These are phyloP conservation scores for Chaenogobius annularis DNA, from an alignment of 2,113 vertebrate species.

Conservation along the genomic window DNA sequence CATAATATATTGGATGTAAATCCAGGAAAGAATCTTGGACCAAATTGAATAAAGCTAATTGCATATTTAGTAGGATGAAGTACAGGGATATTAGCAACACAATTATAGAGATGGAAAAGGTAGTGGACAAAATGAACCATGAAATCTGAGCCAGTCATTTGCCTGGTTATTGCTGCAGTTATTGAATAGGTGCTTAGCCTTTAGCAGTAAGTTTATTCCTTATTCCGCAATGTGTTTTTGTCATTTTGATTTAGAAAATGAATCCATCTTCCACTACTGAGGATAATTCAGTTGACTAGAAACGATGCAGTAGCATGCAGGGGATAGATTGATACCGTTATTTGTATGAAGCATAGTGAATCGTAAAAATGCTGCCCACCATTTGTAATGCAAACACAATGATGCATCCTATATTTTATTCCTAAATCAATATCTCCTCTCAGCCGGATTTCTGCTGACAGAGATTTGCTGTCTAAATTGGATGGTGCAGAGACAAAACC, in stretches of 20 bases:
- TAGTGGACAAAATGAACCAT: neutral
- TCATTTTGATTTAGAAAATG: constrained; percentile 49
- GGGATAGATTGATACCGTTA: constrained; percentile 27
- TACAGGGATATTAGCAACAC: neutral
- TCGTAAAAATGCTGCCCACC: constrained; percentile 41
- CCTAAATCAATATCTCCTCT: constrained; percentile 50
- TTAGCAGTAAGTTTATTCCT: constrained; percentile 24
- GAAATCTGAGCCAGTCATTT: neutral
- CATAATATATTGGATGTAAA: no score
- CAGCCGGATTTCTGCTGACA: constrained; percentile 49
- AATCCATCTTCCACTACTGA: constrained; percentile 9
- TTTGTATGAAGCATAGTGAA: constrained; percentile 36
- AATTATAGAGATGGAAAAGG: neutral
- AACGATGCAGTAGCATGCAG: constrained; percentile 11
- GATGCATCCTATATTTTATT: constrained; percentile 34
- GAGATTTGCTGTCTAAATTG: constrained; percentile 19
- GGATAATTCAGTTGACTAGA: constrained; percentile 14
- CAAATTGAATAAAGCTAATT: neutral
- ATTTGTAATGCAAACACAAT: constrained; percentile 55
- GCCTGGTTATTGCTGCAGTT: constrained; percentile 4
- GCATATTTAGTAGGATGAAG: no score
- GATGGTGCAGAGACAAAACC: constrained; percentile 14
- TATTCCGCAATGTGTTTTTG: constrained; percentile 16
- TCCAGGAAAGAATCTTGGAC: neutral
- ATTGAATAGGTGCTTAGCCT: constrained; percentile 13